A percentile compares a stretch with the other conserved stretches of the same genome.
phyloP scores from a whole-genome alignment of 2,888 invertebrate genomes.

The Lottia gigantea region DNA sequence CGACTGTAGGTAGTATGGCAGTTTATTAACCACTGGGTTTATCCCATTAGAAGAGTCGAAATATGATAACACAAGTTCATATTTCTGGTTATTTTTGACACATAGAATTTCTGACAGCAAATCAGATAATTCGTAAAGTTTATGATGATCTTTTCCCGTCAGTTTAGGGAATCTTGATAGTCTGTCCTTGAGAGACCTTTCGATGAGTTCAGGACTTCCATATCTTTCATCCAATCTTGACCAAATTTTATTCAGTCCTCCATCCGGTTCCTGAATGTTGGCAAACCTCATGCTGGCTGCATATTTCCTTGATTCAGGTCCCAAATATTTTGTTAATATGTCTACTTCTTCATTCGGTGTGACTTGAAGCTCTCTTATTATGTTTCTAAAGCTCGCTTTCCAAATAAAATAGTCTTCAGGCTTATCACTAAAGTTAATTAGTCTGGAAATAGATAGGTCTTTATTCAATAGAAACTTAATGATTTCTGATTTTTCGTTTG shows the following conservation, averaged over 20 bases:
- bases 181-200: constrained; percentile 17
- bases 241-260: constrained; percentile 16
- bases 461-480: constrained; percentile 3
- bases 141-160: constrained; percentile 12
- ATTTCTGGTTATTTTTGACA: constrained; percentile 14
- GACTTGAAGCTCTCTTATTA: constrained; percentile 5
- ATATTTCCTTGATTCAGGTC: constrained; percentile 15
- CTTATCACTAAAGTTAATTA: constrained; percentile 20
- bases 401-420: constrained; percentile 20
- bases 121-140: constrained; percentile 24
- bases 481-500: not conserved
- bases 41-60: constrained; percentile 12
- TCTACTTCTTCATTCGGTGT: constrained; percentile 19
- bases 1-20: constrained; percentile 17
- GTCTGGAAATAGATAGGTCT: constrained; percentile 18
- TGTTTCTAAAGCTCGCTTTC: constrained; percentile 22
- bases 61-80: constrained; percentile 12
- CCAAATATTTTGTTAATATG: constrained; percentile 23
- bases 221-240: constrained; percentile 20
- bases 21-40: constrained; percentile 14
- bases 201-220: constrained; percentile 23
- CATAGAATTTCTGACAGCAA: constrained; percentile 24
- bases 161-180: constrained; percentile 17
- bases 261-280: not conserved
- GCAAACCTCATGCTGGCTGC: not conserved